Evolutionary conservation across 2,888 invertebrate genomes (phyloP).

Genomic region (Eupelmus urozonus): DNA sequence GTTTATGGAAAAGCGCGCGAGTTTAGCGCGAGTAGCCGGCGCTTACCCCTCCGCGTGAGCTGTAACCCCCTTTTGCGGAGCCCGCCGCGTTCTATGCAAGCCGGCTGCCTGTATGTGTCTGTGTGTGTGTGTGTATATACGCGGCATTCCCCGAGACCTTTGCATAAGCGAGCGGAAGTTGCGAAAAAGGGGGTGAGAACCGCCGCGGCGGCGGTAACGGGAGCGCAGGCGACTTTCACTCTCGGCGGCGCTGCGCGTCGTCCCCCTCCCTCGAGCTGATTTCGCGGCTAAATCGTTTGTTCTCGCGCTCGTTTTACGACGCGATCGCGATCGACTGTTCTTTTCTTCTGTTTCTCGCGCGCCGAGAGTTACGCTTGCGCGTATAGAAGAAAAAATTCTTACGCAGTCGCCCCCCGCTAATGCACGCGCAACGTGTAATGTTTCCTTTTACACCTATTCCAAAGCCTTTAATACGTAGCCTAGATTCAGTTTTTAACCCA

Average conservation of each 20-base stretch:
- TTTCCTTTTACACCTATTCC: too few relatives aligned
- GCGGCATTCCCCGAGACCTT: too few relatives aligned
- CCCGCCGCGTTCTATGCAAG: neutral
- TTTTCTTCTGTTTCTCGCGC: conserved; percentile 23
- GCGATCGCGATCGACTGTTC: conserved; percentile 21
- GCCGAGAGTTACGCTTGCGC: conserved; percentile 6
- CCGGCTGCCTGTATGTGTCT: neutral
- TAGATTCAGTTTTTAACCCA: too few relatives aligned
- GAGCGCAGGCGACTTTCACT: conserved; percentile 53
- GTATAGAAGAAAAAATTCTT: neutral
- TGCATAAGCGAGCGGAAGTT: conserved; percentile 52
- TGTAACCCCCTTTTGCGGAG: neutral
- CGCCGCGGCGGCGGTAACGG: conserved; percentile 23
- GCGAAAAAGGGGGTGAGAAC: conserved; percentile 57
- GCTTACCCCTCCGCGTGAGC: conserved; percentile 11
- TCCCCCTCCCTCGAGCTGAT: conserved; percentile 2
- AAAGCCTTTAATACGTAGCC: too few relatives aligned
- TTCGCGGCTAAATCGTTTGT: conserved; percentile 48
- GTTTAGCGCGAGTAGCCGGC: conserved; percentile 34
- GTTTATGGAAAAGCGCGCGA: conserved; percentile 23
- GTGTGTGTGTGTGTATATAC: neutral
- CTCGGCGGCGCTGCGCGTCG: too few relatives aligned
- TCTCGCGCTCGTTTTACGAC: conserved; percentile 16
- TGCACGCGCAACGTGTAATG: neutral
- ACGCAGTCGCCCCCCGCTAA: neutral